phyloP scores from a whole-genome alignment of 2,888 invertebrate genomes.

The Norana najaformis region DNA sequence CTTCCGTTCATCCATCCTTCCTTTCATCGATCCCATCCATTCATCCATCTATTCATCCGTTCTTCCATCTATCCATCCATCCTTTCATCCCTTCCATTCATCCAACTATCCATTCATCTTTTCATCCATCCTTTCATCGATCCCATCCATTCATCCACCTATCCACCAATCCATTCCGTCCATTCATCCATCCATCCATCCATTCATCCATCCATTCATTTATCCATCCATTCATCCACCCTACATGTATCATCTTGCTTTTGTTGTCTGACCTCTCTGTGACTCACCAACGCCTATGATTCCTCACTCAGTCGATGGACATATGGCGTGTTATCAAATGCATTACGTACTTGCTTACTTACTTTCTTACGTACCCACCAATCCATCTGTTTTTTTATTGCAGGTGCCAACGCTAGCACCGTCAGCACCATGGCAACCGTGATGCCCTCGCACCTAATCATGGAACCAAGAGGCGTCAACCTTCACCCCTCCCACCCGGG shows the following conservation, averaged over 20 bases:
- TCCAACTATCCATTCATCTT: neutral
- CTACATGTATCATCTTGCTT: too few relatives aligned
- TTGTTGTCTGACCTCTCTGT: too few relatives aligned
- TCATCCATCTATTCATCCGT: neutral
- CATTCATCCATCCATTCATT: neutral
- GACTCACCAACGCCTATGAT: too few relatives aligned
- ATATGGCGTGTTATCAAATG: too few relatives aligned
- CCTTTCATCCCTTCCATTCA: too few relatives aligned
- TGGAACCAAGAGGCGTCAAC: neutral
- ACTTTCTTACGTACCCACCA: too few relatives aligned
- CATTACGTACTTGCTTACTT: too few relatives aligned
- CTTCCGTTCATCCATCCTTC: too few relatives aligned
- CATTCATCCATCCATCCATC: neutral
- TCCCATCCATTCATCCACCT: neutral
- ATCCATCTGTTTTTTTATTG: too few relatives aligned
- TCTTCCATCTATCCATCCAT: neutral
- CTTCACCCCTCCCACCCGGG: neutral
- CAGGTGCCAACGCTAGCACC: neutral
- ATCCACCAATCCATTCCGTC: neutral
- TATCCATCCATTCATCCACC: neutral
- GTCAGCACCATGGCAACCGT: constrained; percentile 17
- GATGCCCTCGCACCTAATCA: neutral
- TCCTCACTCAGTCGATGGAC: too few relatives aligned
- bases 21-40: neutral
- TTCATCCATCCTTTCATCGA: neutral